Evolutionary conservation across 2,797 vertebrate genomes (phyloP).

Genomic region (Sebastes oblongus): DNA sequence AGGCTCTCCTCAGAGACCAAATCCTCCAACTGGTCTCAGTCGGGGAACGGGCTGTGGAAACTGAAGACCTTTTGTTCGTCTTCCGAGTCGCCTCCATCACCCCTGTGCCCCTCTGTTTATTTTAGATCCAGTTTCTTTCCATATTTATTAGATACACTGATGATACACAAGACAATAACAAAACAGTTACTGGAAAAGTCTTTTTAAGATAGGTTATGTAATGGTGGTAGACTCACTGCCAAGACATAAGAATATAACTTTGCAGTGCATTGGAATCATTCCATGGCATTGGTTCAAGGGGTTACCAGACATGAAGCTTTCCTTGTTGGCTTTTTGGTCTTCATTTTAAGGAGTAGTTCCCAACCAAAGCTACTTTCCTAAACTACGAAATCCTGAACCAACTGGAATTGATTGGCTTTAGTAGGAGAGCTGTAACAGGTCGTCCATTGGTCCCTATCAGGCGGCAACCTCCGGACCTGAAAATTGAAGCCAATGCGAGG

Average conservation of each 20-base stretch:
- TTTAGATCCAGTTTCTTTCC: conserved; percentile 69
- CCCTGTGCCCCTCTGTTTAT: conserved; percentile 48
- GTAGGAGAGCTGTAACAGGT: neutral
- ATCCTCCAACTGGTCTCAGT: conserved; percentile 44
- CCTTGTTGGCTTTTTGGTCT: neutral
- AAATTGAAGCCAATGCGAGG: neutral
- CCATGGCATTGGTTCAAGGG: conserved; percentile 7
- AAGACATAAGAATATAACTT: conserved; percentile 16
- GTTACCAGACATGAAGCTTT: neutral
- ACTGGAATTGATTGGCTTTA: neutral
- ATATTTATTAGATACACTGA: conserved; percentile 58
- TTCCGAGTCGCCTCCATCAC: conserved; percentile 27
- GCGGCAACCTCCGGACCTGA: neutral
- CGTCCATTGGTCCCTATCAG: neutral
- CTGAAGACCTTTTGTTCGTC: conserved; percentile 68
- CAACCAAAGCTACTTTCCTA: neutral
- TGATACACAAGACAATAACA: conserved; percentile 16
- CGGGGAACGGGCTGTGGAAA: conserved; percentile 51
- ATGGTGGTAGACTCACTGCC: conserved; percentile 15
- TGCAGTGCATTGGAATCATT: conserved; percentile 14
- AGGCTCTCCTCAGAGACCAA: conserved; percentile 44
- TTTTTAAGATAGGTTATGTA: conserved; percentile 26
- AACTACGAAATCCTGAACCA: neutral
- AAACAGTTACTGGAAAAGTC: neutral
- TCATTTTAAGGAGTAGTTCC: neutral